Percentiles rank a stretch among this genome's conserved stretches.
Evolutionary conservation across 2,113 vertebrate genomes (phyloP).

Genomic region (Caranx melampygus): DNA sequence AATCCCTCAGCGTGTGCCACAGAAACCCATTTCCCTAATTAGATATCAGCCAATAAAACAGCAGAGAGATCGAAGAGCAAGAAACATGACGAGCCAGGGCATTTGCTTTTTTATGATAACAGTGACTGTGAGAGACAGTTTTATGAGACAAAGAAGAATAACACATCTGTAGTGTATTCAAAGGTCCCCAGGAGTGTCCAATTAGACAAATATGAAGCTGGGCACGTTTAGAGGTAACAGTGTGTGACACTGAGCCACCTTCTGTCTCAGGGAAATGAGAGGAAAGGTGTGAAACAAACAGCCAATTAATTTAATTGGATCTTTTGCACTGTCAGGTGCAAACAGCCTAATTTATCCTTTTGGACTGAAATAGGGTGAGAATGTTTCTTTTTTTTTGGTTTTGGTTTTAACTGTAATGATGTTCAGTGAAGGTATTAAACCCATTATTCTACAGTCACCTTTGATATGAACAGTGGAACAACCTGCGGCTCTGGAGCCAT

Average conservation of each 20-base stretch:
- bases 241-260: constrained; percentile 44
- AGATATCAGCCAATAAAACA: constrained; percentile 56
- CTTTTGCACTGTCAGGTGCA: constrained; percentile 51
- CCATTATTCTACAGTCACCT: background rate
- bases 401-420: background rate
- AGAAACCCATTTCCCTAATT: constrained; percentile 65
- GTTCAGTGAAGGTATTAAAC: constrained; percentile 12
- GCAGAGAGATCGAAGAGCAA: constrained; percentile 17
- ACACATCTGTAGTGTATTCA: constrained; percentile 39
- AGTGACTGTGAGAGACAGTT: constrained; percentile 41
- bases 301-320: constrained; percentile 70
- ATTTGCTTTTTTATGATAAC: constrained; percentile 27
- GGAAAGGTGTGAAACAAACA: constrained; percentile 63
- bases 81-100: constrained; percentile 13
- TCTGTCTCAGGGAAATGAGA: constrained; percentile 30
- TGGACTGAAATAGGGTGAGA: background rate
- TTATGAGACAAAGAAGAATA: constrained; percentile 49
- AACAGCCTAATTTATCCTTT: constrained; percentile 30
- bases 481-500: background rate
- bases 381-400: background rate
- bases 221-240: constrained; percentile 56
- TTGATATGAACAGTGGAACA: background rate
- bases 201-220: constrained; percentile 63
- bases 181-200: constrained; percentile 63
- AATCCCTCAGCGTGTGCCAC: constrained; percentile 61